Base-by-base conservation (phyloP, 2,797 vertebrate genomes). In the Epinephelus awoara region DNA sequence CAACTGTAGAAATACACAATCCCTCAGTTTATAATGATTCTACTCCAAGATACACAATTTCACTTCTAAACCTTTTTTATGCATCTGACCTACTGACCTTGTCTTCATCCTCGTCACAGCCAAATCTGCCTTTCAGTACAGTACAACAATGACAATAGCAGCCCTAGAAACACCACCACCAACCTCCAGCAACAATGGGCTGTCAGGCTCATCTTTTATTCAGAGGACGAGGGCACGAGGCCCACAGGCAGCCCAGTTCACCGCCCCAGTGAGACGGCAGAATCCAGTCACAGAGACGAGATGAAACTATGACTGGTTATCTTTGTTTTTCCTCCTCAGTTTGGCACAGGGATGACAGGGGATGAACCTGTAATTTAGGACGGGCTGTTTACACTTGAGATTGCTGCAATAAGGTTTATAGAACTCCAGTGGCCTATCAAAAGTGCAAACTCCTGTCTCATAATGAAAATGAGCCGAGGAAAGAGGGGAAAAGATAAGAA, bases 121-220 rank as follows among this genome's bases (percentile, higher is more conserved):
- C 23, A 51, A 18, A 56, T 42, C 23, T 11, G 50, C 51, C 25
- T 50, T 17, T 44, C 13, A 25, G 13, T 14, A 11, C 2, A n/a
- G 49, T 6, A 40, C 38, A 74, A 61, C n/a, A 40, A 69, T 17
- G 50, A 65, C 75, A 79, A 14, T 59, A 46, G 49, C 49, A 52
- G 29, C n/a, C 40, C 62, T 56, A 80, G 51, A 72, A 69, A 56
- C 57, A 57, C 52, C 66, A 55, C 21, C 66, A 58, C 66, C 70
- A 44, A 29, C 64, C 71, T 77, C 73, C 44, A 64, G 56, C 63
- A 70, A 78, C 70, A 76, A 79, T 69, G 40, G 72, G 42, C 49
- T 55, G 21, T 76, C 62, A 46, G 69, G 25, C 59, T 84, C 79
- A 78, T 87, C 66, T 82, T 85, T 85, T 69, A 76, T 79, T 84